phyloP scores from a whole-genome alignment of 2,888 invertebrate species.

The Plebejus anna region DNA sequence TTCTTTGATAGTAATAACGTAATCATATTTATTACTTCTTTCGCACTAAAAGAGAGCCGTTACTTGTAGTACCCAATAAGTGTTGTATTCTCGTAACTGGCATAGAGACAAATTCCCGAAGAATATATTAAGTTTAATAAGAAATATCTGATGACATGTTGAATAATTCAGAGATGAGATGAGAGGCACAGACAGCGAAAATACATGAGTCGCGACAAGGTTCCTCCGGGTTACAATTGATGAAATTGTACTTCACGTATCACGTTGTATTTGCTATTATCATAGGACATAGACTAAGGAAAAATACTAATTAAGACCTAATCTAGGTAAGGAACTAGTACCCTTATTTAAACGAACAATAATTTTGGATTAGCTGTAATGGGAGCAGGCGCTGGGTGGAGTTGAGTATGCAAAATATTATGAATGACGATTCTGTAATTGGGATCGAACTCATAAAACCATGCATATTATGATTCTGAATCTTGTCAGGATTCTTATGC shows the following conservation, averaged over 20 bases:
- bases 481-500: too few species aligned
- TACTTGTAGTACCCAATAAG: background rate
- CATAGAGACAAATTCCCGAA: background rate
- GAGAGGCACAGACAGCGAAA: background rate
- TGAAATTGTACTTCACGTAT: conserved; percentile 1
- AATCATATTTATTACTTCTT: conserved; percentile 6
- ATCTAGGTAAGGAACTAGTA: too few species aligned
- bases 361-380: too few species aligned
- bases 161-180: conserved; percentile 11
- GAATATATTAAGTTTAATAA: conserved; percentile 24
- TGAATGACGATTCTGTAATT: too few species aligned
- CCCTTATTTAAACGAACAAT: too few species aligned
- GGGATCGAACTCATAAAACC: too few species aligned
- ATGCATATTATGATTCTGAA: too few species aligned
- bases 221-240: background rate
- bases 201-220: conserved; percentile 23
- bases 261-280: too few species aligned
- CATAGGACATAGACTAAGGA: too few species aligned
- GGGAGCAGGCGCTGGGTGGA: too few species aligned
- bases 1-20: background rate
- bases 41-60: background rate
- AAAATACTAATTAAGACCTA: too few species aligned
- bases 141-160: conserved; percentile 24
- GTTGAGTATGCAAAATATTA: too few species aligned
- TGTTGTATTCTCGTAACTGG: background rate